Percentiles rank a stretch among this genome's conserved stretches.
These are phyloP conservation scores for Amphipyra tragopoginis DNA, from an alignment of 2,888 invertebrate species.

Conservation along the genomic window DNA sequence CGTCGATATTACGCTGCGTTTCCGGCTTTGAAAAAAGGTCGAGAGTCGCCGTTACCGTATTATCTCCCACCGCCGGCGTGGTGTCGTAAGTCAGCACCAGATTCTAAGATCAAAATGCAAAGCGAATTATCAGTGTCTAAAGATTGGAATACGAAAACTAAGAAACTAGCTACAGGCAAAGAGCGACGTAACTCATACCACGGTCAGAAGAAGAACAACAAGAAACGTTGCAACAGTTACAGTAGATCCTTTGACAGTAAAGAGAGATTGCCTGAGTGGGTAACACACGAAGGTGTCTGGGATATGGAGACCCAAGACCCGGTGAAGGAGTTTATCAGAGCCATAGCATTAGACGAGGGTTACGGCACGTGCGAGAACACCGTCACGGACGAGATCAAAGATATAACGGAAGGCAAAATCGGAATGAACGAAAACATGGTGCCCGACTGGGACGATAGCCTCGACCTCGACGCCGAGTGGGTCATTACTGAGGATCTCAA, in stretches of 20 bases:
- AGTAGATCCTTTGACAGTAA: conserved; percentile 84
- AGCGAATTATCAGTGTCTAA: conserved; percentile 76
- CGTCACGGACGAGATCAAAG: conserved; percentile 78
- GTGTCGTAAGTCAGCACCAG: conserved; percentile 77
- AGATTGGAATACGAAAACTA: conserved; percentile 81
- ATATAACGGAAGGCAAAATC: conserved; percentile 67
- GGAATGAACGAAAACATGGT: conserved; percentile 72
- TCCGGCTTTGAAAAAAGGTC: conserved; percentile 91
- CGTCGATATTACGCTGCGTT: conserved; percentile 94
- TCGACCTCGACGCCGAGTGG: conserved; percentile 78
- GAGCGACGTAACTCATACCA: conserved; percentile 85
- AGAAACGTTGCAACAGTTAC: conserved; percentile 82
- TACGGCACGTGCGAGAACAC: conserved; percentile 89
- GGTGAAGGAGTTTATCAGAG: conserved; percentile 85
- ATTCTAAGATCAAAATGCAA: conserved; percentile 82
- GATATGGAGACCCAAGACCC: conserved; percentile 87
- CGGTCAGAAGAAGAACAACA: conserved; percentile 78
- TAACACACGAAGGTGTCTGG: conserved; percentile 87
- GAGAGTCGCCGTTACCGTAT: conserved; percentile 82
- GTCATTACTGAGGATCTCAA: conserved; percentile 74
- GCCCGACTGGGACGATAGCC: conserved; percentile 81
- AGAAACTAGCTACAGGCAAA: conserved; percentile 78
- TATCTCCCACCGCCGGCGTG: conserved; percentile 85
- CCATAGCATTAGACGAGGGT: conserved; percentile 85
- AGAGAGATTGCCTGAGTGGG: conserved; percentile 89